Conservation (phyloP, 2,797 vertebrate species). For the Zalophus californianus region DNA sequence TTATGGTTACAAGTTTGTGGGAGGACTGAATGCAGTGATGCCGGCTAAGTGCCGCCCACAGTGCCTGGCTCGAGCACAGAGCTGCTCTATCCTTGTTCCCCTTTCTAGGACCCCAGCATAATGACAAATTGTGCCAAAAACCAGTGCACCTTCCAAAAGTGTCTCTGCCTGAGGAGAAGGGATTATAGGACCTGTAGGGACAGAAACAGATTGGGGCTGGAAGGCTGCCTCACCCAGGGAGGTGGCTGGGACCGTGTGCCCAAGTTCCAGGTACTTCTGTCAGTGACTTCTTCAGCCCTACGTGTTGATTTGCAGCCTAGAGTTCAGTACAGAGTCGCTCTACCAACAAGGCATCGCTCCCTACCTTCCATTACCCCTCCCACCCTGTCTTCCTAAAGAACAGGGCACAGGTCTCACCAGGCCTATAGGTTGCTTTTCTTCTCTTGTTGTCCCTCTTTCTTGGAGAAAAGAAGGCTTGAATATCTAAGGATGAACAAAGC, state of each 20-base stretch:
- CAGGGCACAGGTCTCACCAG: not conserved
- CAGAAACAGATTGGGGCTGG: not conserved
- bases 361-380: not conserved
- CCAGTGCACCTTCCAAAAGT: not conserved
- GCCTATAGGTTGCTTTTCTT: not conserved
- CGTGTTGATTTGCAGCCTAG: not conserved
- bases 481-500: not conserved
- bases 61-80: not conserved
- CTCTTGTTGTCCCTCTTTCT: not conserved
- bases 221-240: not conserved
- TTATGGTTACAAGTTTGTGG: not conserved
- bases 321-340: not conserved
- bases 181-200: not conserved
- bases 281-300: conserved; percentile 3
- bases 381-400: not conserved
- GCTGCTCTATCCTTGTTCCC: not conserved
- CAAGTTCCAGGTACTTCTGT: not conserved
- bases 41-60: not conserved
- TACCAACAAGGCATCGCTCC: not conserved
- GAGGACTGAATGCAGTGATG: not conserved
- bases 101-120: not conserved
- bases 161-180: not conserved
- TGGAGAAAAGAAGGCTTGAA: not conserved
- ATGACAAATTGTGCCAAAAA: conserved; percentile 27
- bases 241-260: not conserved